Evolutionary conservation across 1,140 invertebrate species (phyloP), one percentile per base, ranked within the genome.

Genomic region (Dendrolimus kikuchii): DNA sequence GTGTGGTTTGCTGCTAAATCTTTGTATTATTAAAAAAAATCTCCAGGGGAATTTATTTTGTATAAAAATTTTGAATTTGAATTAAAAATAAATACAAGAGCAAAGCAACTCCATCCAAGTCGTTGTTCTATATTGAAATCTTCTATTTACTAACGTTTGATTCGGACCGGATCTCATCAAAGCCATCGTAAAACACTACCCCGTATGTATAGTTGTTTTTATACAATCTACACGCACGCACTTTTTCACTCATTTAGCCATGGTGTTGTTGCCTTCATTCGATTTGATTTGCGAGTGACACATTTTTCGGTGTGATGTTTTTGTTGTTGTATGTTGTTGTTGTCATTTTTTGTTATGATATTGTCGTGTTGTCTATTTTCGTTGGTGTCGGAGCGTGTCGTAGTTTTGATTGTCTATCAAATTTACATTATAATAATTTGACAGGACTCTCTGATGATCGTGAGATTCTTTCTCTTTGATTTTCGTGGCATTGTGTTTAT

Each of bases 111-210:
- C 73, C 57, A 75, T 37, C n/a, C 6, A 48, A 61, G 55, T 56
- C 55, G n/a, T 40, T 59, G 55, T 67, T 55, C 62, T 53, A 60
- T 59, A 62, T 62, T 51, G 61, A 67, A 55, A 64, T 76, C 75
- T 81, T 85, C 77, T 73, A 80, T 82, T 81, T 77, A 71, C 71
- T 71, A 67, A 68, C 77, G 74, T 81, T 77, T 75, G 75, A 84
- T 81, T 81, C 77, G 74, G 77, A 73, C 68, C 74, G 75, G 77
- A 84, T 81, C 80, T 81, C 71, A 77, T 81, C 74, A 85, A 83
- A 77, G 77, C 71, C 71, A 70, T 73, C 66, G 73, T 79, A 78
- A 78, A 82, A 81, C 76, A 81, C 63, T 72, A 60, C 64, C 69
- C 65, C 59, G 58, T 53, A 55, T 59, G 59, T 60, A 59, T 72